phyloP scores from a whole-genome alignment of 2,888 invertebrate species.

The Atherix ibis region DNA sequence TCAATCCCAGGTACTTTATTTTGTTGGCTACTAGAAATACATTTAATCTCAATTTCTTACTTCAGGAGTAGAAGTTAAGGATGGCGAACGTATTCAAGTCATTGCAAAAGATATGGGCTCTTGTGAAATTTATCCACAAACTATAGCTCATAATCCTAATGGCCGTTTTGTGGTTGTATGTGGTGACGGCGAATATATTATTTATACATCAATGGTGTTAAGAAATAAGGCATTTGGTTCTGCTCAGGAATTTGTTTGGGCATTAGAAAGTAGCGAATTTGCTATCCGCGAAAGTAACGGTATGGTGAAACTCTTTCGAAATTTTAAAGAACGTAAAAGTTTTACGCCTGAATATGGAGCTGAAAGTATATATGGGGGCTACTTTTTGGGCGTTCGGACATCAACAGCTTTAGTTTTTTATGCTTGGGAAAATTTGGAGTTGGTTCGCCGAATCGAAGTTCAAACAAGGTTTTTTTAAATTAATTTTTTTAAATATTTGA shows the following conservation, averaged over 20 bases:
- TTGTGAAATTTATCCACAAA: slow-evolving; percentile 98
- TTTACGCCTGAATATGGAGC: slow-evolving; percentile 96
- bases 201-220: slow-evolving; percentile 98
- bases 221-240: slow-evolving; percentile 97
- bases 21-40: neutral
- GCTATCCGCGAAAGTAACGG: slow-evolving; percentile 80
- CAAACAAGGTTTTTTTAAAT: slow-evolving; percentile 43
- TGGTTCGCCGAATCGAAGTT: slow-evolving; percentile 92
- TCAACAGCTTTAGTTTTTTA: slow-evolving; percentile 88
- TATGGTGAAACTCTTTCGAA: slow-evolving; percentile 87
- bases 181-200: slow-evolving; percentile 99
- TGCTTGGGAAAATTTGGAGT: slow-evolving; percentile 89
- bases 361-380: slow-evolving; percentile 90
- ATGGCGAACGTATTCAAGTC: slow-evolving; percentile 84
- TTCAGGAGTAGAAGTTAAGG: slow-evolving; percentile 56
- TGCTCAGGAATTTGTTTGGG: slow-evolving; percentile 99
- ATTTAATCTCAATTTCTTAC: no score
- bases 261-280: slow-evolving; percentile 86
- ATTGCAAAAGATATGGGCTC: slow-evolving; percentile 98
- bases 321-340: slow-evolving; percentile 92
- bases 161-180: slow-evolving; percentile 88
- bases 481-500: slow-evolving; percentile 8
- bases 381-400: slow-evolving; percentile 78
- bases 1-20: slow-evolving; percentile 52
- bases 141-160: slow-evolving; percentile 95